Base-by-base conservation (phyloP, 1,140 invertebrate genomes). In the Lanistes nyassanus region DNA sequence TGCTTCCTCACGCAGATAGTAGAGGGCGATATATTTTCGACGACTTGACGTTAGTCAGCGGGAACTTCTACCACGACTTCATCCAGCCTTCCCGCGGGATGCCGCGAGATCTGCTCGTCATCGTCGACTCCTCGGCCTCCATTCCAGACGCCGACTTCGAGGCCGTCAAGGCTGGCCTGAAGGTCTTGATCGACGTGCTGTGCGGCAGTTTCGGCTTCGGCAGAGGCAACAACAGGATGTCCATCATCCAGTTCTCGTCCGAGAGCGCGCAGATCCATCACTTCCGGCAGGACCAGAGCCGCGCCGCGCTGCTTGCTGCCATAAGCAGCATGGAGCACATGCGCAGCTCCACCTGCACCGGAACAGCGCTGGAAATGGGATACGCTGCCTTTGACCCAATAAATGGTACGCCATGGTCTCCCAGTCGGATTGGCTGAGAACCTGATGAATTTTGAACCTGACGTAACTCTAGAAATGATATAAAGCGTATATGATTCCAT, bases 11-110 rank as follows among this genome's bases (percentile, higher is more conserved):
- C 9, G 31, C 37, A 36, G 64, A 74, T 13, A 62, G 47, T 16
- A 34, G 42, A n/a, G 42, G 29, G 4, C 34, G 29, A 13, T 36
- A n/a, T 23, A 29, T 37, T 23, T 56, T 75, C 4, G 74, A 65
- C 64, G 42, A 64, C 4, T 37, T 53, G 29, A 5, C 42, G 3
- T n/a, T 70, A 23, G 47, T 70, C 16, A n/a, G 21, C 13, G 53
- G 53, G 2, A 55, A 70, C 34, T 73, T 73, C 60, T n/a, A 62
- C 47, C 64, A 60, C 55, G 56, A 60, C 70, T 60, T 65, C 60
- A 66, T 65, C 62, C 42, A 37, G 26, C n/a, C 39, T 13, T 37
- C 56, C 13, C 37, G 37, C 23, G 56, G 53, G 55, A 42, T 64
- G 34, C 42, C 42, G 23, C 42, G 42, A 26, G 58, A 51, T 47